Conservation (phyloP, 2,888 invertebrate species). For the Tortrix viridana region DNA sequence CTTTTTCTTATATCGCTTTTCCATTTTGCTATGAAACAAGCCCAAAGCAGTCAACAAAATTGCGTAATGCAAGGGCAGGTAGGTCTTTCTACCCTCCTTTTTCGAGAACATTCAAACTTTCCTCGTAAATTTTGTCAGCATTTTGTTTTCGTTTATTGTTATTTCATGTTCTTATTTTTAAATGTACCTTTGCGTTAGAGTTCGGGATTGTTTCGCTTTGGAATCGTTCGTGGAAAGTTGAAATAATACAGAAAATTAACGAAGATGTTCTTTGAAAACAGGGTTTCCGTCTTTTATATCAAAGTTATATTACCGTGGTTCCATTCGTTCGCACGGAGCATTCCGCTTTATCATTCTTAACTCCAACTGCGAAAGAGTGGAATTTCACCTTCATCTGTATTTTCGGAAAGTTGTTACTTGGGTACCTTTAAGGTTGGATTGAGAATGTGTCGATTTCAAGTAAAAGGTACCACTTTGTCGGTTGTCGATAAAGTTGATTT, state of each 20-base stretch:
- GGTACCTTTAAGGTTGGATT: no score
- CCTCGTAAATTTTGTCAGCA: constrained; percentile 36
- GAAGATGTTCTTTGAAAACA: no score
- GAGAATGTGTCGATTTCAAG: no score
- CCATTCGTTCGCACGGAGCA: no score
- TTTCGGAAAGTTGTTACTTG: no score
- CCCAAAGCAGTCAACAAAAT: constrained; percentile 21
- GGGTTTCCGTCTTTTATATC: no score
- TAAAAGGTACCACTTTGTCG: no score
- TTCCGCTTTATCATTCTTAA: no score
- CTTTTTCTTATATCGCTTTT: not conserved
- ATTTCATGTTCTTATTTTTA: constrained; percentile 27
- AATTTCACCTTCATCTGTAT: no score
- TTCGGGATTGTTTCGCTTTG: constrained; percentile 3
- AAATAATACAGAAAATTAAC: not conserved
- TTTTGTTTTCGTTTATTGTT: constrained; percentile 36
- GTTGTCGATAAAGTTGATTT: no score
- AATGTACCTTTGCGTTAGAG: constrained; percentile 14
- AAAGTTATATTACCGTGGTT: no score
- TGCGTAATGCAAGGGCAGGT: constrained; percentile 12
- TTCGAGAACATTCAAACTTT: constrained; percentile 27
- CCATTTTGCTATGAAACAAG: constrained; percentile 5
- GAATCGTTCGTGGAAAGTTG: not conserved
- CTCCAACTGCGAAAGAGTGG: no score
- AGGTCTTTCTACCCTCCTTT: constrained; percentile 19